A percentile compares a stretch with the other conserved stretches of the same genome.
Conservation (phyloP, 2,888 invertebrate species). For the Acanthococcus lagerstroemiae region DNA sequence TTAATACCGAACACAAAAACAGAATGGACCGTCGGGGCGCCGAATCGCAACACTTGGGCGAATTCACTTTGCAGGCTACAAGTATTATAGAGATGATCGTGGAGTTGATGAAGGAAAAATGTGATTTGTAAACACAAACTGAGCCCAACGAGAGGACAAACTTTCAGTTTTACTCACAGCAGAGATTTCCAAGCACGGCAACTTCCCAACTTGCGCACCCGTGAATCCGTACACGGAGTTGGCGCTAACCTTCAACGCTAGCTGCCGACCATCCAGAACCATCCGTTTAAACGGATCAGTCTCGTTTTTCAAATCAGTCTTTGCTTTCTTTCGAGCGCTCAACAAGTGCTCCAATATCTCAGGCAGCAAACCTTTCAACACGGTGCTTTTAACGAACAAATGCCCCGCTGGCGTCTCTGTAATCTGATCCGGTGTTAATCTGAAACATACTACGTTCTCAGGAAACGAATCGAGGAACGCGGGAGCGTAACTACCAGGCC, state of each 20-base stretch:
- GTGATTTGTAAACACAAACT: neutral
- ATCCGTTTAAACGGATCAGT: conserved; percentile 88
- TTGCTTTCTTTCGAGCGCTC: conserved; percentile 85
- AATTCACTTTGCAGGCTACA: no score
- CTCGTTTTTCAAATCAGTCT: conserved; percentile 86
- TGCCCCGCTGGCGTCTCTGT: conserved; percentile 62
- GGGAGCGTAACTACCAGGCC: conserved; percentile 34
- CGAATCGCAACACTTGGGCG: no score
- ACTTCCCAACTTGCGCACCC: conserved; percentile 93
- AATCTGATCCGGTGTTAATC: conserved; percentile 16
- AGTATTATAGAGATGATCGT: no score
- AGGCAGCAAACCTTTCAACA: conserved; percentile 84
- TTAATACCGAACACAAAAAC: neutral
- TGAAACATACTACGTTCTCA: conserved; percentile 34
- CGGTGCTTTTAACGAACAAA: conserved; percentile 75
- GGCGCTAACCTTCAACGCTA: conserved; percentile 95
- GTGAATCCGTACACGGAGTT: conserved; percentile 99
- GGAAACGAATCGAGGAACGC: no score
- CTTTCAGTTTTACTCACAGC: conserved; percentile 50
- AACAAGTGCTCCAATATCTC: conserved; percentile 89
- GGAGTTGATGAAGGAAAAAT: no score
- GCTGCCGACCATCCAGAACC: conserved; percentile 90
- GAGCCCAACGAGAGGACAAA: neutral
- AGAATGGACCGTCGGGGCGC: no score
- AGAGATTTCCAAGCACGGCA: conserved; percentile 92